Evolutionary conservation across 2,888 invertebrate genomes (phyloP).

Genomic region (Dynastes maya): DNA sequence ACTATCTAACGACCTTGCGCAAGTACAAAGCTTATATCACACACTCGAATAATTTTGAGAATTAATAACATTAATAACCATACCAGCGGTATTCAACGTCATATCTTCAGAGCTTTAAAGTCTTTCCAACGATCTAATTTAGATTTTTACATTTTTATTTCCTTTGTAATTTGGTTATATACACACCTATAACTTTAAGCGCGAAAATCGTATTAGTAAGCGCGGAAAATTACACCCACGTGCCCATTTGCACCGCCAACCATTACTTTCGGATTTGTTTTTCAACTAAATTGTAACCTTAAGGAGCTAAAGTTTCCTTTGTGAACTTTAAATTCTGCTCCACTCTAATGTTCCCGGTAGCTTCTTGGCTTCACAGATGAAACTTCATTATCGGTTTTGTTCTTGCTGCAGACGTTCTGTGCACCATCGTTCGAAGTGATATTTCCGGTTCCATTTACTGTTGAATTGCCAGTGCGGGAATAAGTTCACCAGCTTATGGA

Average conservation of each 20-base stretch:
- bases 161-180: neutral
- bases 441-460: neutral
- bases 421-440: neutral
- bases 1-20: no score
- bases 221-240: neutral
- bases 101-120: no score
- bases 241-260: neutral
- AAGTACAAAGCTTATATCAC: no score
- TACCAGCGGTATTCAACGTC: no score
- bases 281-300: neutral
- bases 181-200: neutral
- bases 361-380: neutral
- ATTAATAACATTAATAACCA: no score
- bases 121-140: no score
- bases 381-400: neutral
- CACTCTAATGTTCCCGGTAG: neutral
- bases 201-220: neutral
- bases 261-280: neutral
- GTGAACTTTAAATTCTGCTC: conserved; percentile 11
- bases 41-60: no score
- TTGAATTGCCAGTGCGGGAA: neutral
- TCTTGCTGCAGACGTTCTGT: neutral
- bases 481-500: neutral
- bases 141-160: no score
- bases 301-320: conserved; percentile 3